phyloP scores from a whole-genome alignment of 2,888 invertebrate species.

The Zygogramma bicolorata region DNA sequence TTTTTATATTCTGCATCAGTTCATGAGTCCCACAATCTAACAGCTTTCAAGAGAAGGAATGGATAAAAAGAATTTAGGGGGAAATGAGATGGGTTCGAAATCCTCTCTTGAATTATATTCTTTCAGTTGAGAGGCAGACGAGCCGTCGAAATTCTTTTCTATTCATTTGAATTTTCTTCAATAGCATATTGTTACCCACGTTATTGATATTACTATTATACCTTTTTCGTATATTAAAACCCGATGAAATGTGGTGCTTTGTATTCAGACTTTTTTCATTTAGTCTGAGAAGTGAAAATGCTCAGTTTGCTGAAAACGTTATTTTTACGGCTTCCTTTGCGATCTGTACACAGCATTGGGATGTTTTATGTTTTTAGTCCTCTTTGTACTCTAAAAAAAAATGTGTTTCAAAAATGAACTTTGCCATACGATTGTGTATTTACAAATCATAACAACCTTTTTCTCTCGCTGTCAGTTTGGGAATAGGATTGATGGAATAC shows the following conservation, averaged over 20 bases:
- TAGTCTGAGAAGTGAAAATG: not conserved
- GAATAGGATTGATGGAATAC: no score
- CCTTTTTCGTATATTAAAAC: conserved; percentile 6
- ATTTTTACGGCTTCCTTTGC: not conserved
- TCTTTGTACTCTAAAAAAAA: no score
- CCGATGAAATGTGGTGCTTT: conserved; percentile 11
- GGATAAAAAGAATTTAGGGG: not conserved
- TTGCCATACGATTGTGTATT: no score
- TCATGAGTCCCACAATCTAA: not conserved
- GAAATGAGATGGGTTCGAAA: not conserved
- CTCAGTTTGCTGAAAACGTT: not conserved
- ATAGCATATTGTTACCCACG: not conserved
- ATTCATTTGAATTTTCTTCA: not conserved
- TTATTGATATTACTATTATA: conserved; percentile 15
- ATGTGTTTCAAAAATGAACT: no score
- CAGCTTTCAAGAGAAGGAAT: not conserved
- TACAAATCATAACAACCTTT: no score
- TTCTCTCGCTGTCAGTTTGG: no score
- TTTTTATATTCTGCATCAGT: not conserved
- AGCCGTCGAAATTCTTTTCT: not conserved
- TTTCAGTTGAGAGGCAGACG: not conserved
- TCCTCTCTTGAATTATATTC: not conserved
- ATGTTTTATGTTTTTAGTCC: no score
- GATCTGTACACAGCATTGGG: no score
- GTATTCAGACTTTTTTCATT: conserved; percentile 13